Percentiles rank a stretch among this genome's conserved stretches.
These are phyloP conservation scores for Muscina levida DNA, from an alignment of 2,888 invertebrate genomes.

Conservation along the genomic window DNA sequence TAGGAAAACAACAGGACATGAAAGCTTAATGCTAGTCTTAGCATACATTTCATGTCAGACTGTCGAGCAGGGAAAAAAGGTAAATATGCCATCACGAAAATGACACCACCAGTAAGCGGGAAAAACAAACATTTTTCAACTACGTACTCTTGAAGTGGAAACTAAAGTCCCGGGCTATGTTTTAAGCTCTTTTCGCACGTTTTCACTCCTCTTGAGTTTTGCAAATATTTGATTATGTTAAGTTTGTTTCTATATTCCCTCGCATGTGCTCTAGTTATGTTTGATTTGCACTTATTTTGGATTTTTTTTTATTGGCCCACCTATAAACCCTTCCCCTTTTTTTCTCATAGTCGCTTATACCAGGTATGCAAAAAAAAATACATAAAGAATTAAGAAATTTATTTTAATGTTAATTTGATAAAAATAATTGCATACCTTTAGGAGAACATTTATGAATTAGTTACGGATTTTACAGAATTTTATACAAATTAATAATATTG, in stretches of 20 bases:
- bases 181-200: too few relatives aligned
- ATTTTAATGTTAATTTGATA: too few relatives aligned
- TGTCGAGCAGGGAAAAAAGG: neutral
- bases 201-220: too few relatives aligned
- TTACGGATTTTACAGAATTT: too few relatives aligned
- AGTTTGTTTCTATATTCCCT: neutral
- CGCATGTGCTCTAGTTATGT: neutral
- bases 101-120: neutral
- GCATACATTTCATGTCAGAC: conserved; percentile 42
- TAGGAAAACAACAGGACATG: conserved; percentile 5
- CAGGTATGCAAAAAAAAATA: too few relatives aligned
- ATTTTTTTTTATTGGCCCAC: too few relatives aligned
- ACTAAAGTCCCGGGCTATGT: too few relatives aligned
- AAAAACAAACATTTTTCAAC: conserved; percentile 24
- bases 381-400: too few relatives aligned
- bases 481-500: too few relatives aligned
- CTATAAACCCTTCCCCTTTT: too few relatives aligned
- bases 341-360: too few relatives aligned
- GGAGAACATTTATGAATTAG: neutral
- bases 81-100: neutral
- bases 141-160: conserved; percentile 10
- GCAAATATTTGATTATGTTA: too few relatives aligned
- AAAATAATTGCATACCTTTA: conserved; percentile 4
- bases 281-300: neutral
- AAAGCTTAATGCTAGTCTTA: conserved; percentile 27